phyloP scores from a whole-genome alignment of 2,888 invertebrate genomes.

The Junonia oenone region DNA sequence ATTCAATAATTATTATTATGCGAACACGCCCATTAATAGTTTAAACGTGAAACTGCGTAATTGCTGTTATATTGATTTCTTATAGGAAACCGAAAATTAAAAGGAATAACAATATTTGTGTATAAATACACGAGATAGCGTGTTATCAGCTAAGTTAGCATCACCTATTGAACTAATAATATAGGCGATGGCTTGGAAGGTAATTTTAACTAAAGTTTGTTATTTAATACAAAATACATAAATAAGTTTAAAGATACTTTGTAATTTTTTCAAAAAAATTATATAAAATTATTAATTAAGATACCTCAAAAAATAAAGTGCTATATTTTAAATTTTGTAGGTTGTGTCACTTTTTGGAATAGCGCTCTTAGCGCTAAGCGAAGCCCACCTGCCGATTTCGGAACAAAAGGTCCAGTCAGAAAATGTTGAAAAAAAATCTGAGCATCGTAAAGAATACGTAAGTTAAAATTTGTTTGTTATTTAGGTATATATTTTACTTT shows the following conservation, averaged over 20 bases:
- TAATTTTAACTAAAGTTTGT: conserved; percentile 32
- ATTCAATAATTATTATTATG: conserved; percentile 20
- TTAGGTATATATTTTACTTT: no score
- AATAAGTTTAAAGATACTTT: neutral
- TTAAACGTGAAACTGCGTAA: conserved; percentile 35
- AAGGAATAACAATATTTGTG: conserved; percentile 39
- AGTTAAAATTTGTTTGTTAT: no score
- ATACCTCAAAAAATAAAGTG: conserved; percentile 6
- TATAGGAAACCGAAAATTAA: conserved; percentile 44
- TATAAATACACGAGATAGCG: conserved; percentile 33
- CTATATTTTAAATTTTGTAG: conserved; percentile 37
- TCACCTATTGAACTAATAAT: conserved; percentile 24
- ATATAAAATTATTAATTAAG: no score
- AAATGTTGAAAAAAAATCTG: conserved; percentile 48
- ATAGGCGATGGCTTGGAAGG: conserved; percentile 57
- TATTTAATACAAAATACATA: neutral
- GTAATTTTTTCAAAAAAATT: no score
- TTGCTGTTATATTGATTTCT: conserved; percentile 31
- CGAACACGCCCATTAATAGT: conserved; percentile 30
- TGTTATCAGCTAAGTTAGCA: conserved; percentile 39
- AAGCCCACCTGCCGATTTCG: conserved; percentile 41
- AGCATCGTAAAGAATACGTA: conserved; percentile 69
- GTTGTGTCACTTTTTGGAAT: conserved; percentile 43
- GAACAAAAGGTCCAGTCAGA: conserved; percentile 45
- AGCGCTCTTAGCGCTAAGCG: conserved; percentile 45